Evolutionary conservation across 2,888 invertebrate species (phyloP).

Genomic region (Sacculina carcini): DNA sequence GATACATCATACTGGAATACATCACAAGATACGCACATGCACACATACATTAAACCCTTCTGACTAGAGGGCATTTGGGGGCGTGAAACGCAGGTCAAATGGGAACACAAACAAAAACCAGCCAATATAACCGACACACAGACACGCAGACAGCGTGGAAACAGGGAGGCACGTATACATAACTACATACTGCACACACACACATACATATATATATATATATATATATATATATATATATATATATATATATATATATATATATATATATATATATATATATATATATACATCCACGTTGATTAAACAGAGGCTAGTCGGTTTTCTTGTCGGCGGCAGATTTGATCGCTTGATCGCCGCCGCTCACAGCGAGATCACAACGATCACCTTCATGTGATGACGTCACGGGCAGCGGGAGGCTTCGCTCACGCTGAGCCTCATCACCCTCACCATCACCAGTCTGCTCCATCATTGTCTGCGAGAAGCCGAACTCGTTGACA

Average conservation of each 20-base stretch:
- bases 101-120: too few relatives aligned
- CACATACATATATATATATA: not conserved
- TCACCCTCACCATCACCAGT: too few relatives aligned
- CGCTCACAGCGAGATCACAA: not conserved
- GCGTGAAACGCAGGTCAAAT: too few relatives aligned
- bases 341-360: not conserved
- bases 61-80: too few relatives aligned
- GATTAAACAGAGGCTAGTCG: not conserved
- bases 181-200: not conserved
- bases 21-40: too few relatives aligned
- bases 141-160: not conserved
- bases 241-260: constrained; percentile 1
- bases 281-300: not conserved
- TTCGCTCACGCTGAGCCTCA: too few relatives aligned
- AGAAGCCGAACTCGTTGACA: constrained; percentile 95
- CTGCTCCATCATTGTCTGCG: constrained; percentile 53
- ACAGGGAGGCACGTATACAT: not conserved
- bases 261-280: constrained; percentile 4
- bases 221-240: not conserved
- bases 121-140: too few relatives aligned
- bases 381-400: not conserved
- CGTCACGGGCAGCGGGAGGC: too few relatives aligned
- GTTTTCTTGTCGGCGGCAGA: not conserved
- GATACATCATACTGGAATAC: too few relatives aligned
- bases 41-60: too few relatives aligned